Conservation (phyloP, 2,888 invertebrate species). For the Parochlus steinenii region DNA sequence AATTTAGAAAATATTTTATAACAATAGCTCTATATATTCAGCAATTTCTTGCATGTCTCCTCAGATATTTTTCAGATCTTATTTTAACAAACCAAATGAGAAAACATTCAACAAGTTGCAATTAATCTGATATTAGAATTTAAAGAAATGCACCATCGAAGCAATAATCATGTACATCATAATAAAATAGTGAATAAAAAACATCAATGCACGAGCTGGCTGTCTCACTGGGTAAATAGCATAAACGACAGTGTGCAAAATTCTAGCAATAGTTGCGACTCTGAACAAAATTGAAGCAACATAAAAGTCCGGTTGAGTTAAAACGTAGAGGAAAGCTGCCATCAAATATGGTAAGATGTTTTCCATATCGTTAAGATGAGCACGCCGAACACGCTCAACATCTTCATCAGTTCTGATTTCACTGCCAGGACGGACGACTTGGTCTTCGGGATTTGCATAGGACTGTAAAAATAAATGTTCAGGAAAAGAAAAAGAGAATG, state of each 20-base stretch:
- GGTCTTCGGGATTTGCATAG: slow-evolving; percentile 7
- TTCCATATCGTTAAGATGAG: slow-evolving; percentile 43
- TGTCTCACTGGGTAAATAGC: slow-evolving; percentile 34
- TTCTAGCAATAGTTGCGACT: slow-evolving; percentile 31
- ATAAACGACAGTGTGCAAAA: slow-evolving; percentile 39
- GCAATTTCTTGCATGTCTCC: too few relatives aligned
- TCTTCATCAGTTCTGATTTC: slow-evolving; percentile 9
- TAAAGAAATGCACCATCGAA: slow-evolving; percentile 7
- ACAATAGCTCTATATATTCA: too few relatives aligned
- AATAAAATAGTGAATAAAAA: slow-evolving; percentile 22
- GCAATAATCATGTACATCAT: slow-evolving; percentile 28
- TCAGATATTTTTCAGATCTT: too few relatives aligned
- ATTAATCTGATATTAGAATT: too few relatives aligned
- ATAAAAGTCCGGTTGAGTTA: slow-evolving; percentile 29
- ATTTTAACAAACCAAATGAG: too few relatives aligned
- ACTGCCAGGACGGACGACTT: neutral
- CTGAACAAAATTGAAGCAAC: slow-evolving; percentile 33
- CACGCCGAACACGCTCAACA: slow-evolving; percentile 28
- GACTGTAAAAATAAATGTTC: slow-evolving; percentile 3
- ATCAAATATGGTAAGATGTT: slow-evolving; percentile 39
- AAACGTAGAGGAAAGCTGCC: slow-evolving; percentile 34
- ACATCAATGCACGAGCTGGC: slow-evolving; percentile 33
- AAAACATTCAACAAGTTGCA: too few relatives aligned
- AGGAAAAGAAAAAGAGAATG: too few relatives aligned
- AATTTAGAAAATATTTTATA: too few relatives aligned